Base-by-base conservation (phyloP, 1,140 invertebrate genomes). In the Ips typographus region DNA sequence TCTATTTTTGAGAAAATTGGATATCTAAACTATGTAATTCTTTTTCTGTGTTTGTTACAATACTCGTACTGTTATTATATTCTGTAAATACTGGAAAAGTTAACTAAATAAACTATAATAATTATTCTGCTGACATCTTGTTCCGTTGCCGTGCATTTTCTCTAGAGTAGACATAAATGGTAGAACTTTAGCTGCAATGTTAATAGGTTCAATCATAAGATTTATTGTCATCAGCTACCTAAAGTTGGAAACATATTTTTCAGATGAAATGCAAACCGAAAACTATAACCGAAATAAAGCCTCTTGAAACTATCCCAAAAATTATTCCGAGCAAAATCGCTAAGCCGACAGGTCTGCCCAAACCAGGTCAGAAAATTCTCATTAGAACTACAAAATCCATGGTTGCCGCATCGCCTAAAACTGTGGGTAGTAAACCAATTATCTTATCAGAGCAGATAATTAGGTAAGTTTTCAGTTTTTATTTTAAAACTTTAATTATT, bases 381-480 rank as follows among this genome's bases (percentile, higher is more conserved):
- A 71, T 71, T 40, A 53, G 59, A 51, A 49, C 67, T 7, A 4
- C 47, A 5, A 71, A 65, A 64, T 3, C 65, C 7, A 44, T n/a
- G 7, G 40, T 40, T 8, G 42, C 36, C 4, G 42, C 41, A 40
- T 6, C 39, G n/a, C 40, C 44, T 22, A 72, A 59, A 42, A 36
- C 61, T n/a, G 38, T 8, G 8, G 64, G 52, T 4, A 68, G 40
- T 42, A 79, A 80, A 73, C 72, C 78, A 6, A 76, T 77, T 40
- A 80, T 80, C 44, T 68, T 80, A 41, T 79, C 79, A 1, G 78
- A 80, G 55, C 76, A 78, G 56, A 75, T 80, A 40, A 79, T 80
- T n/a, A 71, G 63, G 63, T 64, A 62, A 47, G 49, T 63, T 52
- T 49, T 8, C 44, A 49, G 7, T 49, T 49, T 49, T 49, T 6